A percentile compares a stretch with the other conserved stretches of the same genome.
Conservation (phyloP, 2,113 vertebrate species). For the Corvus hawaiiensis region DNA sequence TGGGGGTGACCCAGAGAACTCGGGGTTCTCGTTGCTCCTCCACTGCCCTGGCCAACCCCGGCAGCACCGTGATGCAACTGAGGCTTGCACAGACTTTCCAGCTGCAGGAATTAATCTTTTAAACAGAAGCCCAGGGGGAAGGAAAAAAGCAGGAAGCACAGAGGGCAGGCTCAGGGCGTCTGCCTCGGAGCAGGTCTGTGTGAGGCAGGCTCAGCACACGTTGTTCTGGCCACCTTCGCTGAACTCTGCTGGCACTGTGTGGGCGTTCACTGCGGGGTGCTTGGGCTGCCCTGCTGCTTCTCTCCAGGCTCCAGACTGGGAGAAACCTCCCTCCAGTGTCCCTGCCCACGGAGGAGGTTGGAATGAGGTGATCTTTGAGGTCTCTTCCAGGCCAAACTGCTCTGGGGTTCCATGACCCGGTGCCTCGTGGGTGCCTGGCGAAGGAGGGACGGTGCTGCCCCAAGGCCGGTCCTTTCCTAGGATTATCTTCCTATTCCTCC, state of each 20-base stretch:
- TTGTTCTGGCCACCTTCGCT: neutral
- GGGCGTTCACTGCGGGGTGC: neutral
- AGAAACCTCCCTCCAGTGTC: neutral
- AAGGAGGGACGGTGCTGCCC: neutral
- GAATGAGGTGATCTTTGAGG: neutral
- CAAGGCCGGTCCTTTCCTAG: neutral
- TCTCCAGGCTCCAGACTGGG: neutral
- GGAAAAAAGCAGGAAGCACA: neutral
- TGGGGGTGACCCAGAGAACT: neutral
- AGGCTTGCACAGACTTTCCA: neutral
- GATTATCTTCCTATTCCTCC: neutral
- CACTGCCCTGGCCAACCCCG: neutral
- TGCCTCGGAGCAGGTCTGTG: neutral
- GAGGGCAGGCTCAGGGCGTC: neutral
- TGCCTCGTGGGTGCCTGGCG: rapidly evolving
- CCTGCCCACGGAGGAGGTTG: neutral
- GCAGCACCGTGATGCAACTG: neutral
- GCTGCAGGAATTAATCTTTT: neutral
- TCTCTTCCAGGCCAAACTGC: neutral
- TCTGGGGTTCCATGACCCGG: neutral
- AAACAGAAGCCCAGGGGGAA: neutral
- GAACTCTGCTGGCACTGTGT: neutral
- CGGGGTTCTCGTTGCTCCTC: neutral
- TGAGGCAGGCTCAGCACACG: neutral
- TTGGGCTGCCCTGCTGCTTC: neutral